These are phyloP conservation scores for Chelon labrosus DNA, from an alignment of 2,797 vertebrate genomes.

Conservation along the genomic window DNA sequence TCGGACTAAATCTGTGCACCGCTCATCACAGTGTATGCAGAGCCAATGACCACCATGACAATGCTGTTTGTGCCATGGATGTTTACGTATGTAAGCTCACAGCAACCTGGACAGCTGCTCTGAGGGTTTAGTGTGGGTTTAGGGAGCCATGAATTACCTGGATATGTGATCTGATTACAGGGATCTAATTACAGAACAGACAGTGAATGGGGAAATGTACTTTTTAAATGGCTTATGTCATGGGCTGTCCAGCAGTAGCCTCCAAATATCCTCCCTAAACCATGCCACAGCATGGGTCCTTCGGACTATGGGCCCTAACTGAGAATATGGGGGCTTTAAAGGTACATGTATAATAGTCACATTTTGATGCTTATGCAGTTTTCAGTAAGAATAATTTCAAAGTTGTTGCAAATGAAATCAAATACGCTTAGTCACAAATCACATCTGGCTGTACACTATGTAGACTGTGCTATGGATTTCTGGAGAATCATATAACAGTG, in stretches of 20 bases:
- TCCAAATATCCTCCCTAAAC: background rate
- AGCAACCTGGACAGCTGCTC: slow-evolving; percentile 58
- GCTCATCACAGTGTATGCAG: slow-evolving; percentile 45
- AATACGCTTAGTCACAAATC: too few species aligned
- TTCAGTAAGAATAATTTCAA: background rate
- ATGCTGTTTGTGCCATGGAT: slow-evolving; percentile 49
- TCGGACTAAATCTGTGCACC: slow-evolving; percentile 63
- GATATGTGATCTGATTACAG: slow-evolving; percentile 50
- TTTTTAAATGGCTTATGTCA: background rate
- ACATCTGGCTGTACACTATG: too few species aligned
- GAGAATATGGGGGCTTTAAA: background rate
- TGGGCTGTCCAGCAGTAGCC: background rate
- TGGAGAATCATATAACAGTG: background rate
- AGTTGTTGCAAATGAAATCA: background rate
- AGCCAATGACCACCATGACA: slow-evolving; percentile 49
- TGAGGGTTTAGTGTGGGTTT: slow-evolving; percentile 12
- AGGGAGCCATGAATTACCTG: slow-evolving; percentile 54
- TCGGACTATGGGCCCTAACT: too few species aligned
- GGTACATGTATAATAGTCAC: background rate
- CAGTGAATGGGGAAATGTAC: background rate
- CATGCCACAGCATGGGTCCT: background rate
- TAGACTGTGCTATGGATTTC: background rate
- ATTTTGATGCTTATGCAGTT: background rate
- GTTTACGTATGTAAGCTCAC: slow-evolving; percentile 28
- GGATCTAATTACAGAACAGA: slow-evolving; percentile 19